Base-by-base conservation (phyloP, 2,797 vertebrate species). In the Emys orbicularis region DNA sequence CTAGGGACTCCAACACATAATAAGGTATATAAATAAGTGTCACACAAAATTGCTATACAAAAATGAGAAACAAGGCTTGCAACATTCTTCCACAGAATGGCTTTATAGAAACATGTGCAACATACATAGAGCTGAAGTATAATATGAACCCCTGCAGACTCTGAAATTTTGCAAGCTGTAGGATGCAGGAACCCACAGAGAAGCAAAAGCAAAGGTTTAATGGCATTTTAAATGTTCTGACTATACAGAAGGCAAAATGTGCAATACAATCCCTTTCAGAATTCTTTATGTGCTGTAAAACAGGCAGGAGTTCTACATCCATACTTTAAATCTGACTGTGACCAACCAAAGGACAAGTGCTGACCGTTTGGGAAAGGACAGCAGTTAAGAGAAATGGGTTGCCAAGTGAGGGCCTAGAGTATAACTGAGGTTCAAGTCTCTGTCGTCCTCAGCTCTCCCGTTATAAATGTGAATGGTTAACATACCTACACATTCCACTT, bases 151-250 rank as follows among this genome's bases (percentile, higher is more conserved):
- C 98, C 97, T 91, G 93, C 96, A 95, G 98, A 90, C 94, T 96
- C 79, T 89, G 96, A 98, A 97, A 98, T 98, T 97, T 93, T 93
- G 96, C 53, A 94, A 98, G 89, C 98, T 96, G 95, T 97, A 96
- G 97, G 97, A 95, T 95, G 83, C 79, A 86, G 96, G 91, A 98
- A 88, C 96, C 94, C 96, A 97, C 95, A 96, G 98, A 92, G 97
- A 93, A 94, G 83, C 49, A 91, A 96, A 97, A 97, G 95, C 96
- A 96, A 93, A 98, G 84, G 90, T 97, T 98, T 97, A 97, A 98
- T 97, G 94, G 88, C 95, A 95, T 98, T 98, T 98, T 97, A 97
- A 98, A 98, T 97, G 98, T 97, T 98, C 97, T 97, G 97, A 97
- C 97, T 98, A 84, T 87, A 95, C 12, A 94, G 94, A 97, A 97